These are phyloP conservation scores for Lepidocyrtinus sp. DNA, from an alignment of 2,888 invertebrate species.

Conservation along the genomic window DNA sequence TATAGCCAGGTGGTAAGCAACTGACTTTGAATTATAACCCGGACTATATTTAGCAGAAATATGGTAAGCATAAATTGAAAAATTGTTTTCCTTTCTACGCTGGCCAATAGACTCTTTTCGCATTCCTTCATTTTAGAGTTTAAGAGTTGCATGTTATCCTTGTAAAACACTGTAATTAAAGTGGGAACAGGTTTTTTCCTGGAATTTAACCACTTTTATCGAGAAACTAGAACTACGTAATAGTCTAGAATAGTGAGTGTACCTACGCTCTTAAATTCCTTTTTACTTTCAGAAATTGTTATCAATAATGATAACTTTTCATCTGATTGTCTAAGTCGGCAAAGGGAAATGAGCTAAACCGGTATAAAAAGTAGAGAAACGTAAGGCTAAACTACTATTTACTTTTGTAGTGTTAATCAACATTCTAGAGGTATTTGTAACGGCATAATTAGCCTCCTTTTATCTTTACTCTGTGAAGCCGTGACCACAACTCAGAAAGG, in stretches of 20 bases:
- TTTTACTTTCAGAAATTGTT: not conserved
- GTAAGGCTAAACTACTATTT: not conserved
- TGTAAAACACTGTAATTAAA: constrained; percentile 52
- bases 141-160: too few species aligned
- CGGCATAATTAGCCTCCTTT: not conserved
- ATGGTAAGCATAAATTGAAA: not conserved
- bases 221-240: constrained; percentile 42
- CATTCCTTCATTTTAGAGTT: too few species aligned
- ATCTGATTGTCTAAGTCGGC: not conserved
- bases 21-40: too few species aligned
- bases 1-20: too few species aligned
- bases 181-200: constrained; percentile 60
- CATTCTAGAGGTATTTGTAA: not conserved
- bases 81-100: not conserved
- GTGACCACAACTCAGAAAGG: too few species aligned
- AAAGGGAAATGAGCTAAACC: not conserved
- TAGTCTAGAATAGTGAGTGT: not conserved
- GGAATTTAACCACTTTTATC: constrained; percentile 60
- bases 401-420: not conserved
- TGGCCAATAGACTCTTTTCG: not conserved
- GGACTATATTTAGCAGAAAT: too few species aligned
- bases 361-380: not conserved
- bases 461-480: too few species aligned
- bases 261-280: not conserved
- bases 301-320: not conserved